Evolutionary conservation across 2,888 invertebrate genomes (phyloP).

Genomic region (Luperina testacea): DNA sequence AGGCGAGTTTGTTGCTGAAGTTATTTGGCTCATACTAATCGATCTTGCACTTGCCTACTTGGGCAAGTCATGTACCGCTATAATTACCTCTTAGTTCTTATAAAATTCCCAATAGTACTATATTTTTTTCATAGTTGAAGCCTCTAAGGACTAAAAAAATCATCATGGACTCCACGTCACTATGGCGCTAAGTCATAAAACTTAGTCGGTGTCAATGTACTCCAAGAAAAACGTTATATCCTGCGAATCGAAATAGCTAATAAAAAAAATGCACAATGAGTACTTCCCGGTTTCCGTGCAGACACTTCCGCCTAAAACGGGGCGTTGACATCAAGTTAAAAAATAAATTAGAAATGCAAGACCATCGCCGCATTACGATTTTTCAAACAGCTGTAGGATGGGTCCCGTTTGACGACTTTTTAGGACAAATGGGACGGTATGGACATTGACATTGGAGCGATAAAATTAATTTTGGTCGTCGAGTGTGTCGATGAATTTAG

Average conservation of each 20-base stretch:
- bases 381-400: slow-evolving; percentile 71
- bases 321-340: slow-evolving; percentile 76
- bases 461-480: background rate
- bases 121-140: background rate
- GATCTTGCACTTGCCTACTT: too few species aligned
- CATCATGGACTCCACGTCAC: slow-evolving; percentile 3
- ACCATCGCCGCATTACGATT: slow-evolving; percentile 81
- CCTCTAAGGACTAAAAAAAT: background rate
- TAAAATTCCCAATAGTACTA: background rate
- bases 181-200: slow-evolving; percentile 62
- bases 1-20: background rate
- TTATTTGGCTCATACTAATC: background rate
- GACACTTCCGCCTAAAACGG: slow-evolving; percentile 81
- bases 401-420: slow-evolving; percentile 45
- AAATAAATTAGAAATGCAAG: slow-evolving; percentile 78
- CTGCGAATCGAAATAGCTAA: slow-evolving; percentile 86
- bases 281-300: slow-evolving; percentile 82
- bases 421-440: slow-evolving; percentile 44
- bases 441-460: background rate
- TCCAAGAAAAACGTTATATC: slow-evolving; percentile 79
- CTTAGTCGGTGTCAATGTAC: slow-evolving; percentile 71
- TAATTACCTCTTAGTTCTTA: background rate
- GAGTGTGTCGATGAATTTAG: background rate
- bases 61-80: background rate
- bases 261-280: slow-evolving; percentile 84